phyloP scores from a whole-genome alignment of 2,113 vertebrate genomes.

The Embiotoca jacksoni region DNA sequence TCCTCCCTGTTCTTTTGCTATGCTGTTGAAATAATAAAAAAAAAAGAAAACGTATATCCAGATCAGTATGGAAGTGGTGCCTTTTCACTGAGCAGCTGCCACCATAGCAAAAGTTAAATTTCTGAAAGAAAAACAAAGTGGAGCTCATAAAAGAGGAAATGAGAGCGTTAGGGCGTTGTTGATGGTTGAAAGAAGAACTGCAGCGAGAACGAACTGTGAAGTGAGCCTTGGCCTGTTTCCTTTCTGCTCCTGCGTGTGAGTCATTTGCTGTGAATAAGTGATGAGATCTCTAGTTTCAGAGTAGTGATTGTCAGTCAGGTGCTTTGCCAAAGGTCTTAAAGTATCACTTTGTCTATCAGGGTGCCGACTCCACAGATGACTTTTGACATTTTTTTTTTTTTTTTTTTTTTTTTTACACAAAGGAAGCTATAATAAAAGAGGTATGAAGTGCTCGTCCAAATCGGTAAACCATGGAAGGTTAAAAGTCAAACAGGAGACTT shows the following conservation, averaged over 20 bases:
- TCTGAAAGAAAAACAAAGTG: neutral
- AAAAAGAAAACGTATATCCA: conserved; percentile 75
- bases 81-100: conserved; percentile 61
- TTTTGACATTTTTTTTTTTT: neutral
- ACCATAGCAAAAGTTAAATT: neutral
- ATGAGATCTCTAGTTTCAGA: conserved; percentile 76
- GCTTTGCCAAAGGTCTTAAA: conserved; percentile 28
- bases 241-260: conserved; percentile 51
- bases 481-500: too few relatives aligned
- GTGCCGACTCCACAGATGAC: neutral
- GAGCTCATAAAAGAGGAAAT: conserved; percentile 66
- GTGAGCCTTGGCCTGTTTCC: conserved; percentile 58
- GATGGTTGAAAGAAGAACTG: conserved; percentile 21
- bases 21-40: conserved; percentile 83
- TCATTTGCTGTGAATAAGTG: conserved; percentile 77
- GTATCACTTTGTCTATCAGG: conserved; percentile 21
- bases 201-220: conserved; percentile 15
- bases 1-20: conserved; percentile 64
- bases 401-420: neutral
- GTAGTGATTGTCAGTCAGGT: conserved; percentile 70
- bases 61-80: conserved; percentile 68
- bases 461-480: neutral
- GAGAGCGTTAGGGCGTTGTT: conserved; percentile 42
- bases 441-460: neutral
- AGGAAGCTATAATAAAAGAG: neutral